Conservation (phyloP, 2,113 vertebrate species). For the Cavia porcellus region DNA sequence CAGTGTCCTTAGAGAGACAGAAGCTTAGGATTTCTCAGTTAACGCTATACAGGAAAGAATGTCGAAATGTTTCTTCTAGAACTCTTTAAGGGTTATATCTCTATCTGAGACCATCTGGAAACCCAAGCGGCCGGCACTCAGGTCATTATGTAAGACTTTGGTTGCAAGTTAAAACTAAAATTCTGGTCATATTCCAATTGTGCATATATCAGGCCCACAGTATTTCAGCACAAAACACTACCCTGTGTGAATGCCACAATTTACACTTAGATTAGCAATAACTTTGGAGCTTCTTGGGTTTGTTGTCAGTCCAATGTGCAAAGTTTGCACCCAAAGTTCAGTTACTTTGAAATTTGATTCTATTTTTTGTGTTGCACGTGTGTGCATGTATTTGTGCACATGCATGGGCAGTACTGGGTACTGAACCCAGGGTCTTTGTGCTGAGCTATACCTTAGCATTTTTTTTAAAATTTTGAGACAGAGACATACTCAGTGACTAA, state of each 20-base stretch:
- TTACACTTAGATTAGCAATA: not conserved
- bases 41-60: not conserved
- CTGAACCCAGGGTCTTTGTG: not conserved
- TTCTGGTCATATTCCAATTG: not conserved
- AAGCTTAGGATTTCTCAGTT: not conserved
- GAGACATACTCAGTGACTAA: not conserved
- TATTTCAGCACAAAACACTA: not conserved
- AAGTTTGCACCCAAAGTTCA: not conserved
- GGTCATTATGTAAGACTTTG: not conserved
- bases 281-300: not conserved
- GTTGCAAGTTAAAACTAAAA: not conserved
- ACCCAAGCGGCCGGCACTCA: not conserved
- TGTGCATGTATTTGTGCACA: not conserved
- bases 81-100: not conserved
- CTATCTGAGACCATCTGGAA: not conserved
- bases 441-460: not conserved
- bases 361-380: not conserved
- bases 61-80: not conserved
- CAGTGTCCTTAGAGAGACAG: not conserved
- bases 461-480: not conserved
- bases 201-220: not conserved
- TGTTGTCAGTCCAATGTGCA: not conserved
- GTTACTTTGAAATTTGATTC: not conserved
- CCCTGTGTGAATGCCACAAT: not conserved
- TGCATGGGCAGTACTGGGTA: not conserved